Conservation (phyloP, 2,113 vertebrate genomes). For the Oncorhynchus masou region DNA sequence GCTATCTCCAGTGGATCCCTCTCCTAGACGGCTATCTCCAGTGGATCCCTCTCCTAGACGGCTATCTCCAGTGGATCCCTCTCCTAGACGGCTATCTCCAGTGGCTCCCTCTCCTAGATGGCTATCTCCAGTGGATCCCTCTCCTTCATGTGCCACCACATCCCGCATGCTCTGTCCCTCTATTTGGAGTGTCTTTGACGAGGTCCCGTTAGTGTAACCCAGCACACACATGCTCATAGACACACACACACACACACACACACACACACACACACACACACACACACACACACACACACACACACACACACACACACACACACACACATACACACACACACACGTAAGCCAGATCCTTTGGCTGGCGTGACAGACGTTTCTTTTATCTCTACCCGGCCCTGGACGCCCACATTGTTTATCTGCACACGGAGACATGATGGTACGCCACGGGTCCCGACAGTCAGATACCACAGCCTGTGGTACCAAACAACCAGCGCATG, state of each 20-base stretch:
- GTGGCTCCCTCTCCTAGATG: not conserved
- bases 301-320: too few species aligned
- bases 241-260: too few species aligned
- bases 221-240: too few species aligned
- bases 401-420: conserved; percentile 53
- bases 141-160: not conserved
- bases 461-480: conserved; percentile 41
- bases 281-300: too few species aligned
- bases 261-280: too few species aligned
- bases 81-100: too few species aligned
- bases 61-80: too few species aligned
- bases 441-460: conserved; percentile 42
- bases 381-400: conserved; percentile 43
- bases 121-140: not conserved
- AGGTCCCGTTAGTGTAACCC: not conserved
- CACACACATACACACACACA: too few species aligned
- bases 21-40: too few species aligned
- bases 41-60: too few species aligned
- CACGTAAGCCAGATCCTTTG: not conserved
- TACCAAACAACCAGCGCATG: not conserved
- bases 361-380: not conserved
- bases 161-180: not conserved
- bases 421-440: conserved; percentile 47
- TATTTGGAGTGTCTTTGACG: conserved; percentile 7
- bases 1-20: too few species aligned